Conservation (phyloP, 2,888 invertebrate species). For the Taenaris catops region DNA sequence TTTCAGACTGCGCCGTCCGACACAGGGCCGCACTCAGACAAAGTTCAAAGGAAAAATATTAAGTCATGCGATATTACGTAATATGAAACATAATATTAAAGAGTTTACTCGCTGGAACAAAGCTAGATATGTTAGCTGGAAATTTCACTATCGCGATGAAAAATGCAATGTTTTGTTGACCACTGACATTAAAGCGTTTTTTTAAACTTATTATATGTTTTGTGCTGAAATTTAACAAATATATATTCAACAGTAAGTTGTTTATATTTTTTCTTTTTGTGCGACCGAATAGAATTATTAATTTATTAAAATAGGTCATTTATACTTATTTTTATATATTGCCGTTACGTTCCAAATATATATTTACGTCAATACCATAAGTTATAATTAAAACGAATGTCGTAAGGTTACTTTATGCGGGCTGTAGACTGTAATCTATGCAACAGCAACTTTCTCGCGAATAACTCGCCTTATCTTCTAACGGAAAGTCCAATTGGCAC, state of each 20-base stretch:
- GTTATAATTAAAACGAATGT: slow-evolving; percentile 24
- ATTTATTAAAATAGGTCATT: no score
- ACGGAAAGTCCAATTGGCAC: slow-evolving; percentile 28
- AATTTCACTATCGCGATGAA: slow-evolving; percentile 17
- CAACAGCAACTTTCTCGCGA: slow-evolving; percentile 53
- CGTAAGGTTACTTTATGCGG: slow-evolving; percentile 44
- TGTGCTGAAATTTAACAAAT: no score
- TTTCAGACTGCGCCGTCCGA: slow-evolving; percentile 76
- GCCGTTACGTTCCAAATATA: no score
- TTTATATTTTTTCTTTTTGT: no score
- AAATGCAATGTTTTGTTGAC: no score
- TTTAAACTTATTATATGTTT: no score
- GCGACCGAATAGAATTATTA: no score
- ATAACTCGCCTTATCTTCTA: slow-evolving; percentile 40
- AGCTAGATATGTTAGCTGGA: slow-evolving; percentile 10
- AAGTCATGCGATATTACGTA: slow-evolving; percentile 23
- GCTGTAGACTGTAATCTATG: slow-evolving; percentile 38
- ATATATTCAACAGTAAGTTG: no score
- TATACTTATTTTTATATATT: no score
- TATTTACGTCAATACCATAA: not conserved
- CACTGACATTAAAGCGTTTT: no score
- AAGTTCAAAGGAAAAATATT: slow-evolving; percentile 29
- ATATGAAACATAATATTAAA: slow-evolving; percentile 24
- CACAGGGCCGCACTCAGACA: slow-evolving; percentile 55
- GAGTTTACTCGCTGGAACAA: slow-evolving; percentile 15